phyloP scores from a whole-genome alignment of 1,140 invertebrate species.

The Bombyx mandarina region DNA sequence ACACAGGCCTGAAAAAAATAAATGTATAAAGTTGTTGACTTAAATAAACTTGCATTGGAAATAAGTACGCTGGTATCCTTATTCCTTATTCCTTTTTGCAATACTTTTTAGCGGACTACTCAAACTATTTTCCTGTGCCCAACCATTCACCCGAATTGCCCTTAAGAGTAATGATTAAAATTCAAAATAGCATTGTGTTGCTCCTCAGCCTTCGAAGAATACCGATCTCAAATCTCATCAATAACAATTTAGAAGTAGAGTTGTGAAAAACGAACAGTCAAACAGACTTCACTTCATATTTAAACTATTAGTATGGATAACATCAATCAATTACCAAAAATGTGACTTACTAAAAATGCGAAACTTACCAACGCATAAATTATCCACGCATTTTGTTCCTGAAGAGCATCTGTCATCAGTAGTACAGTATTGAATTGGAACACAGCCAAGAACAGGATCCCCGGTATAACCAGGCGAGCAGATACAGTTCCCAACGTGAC shows the following conservation, averaged over 20 bases:
- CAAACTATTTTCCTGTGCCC: background rate
- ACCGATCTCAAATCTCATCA: too few species aligned
- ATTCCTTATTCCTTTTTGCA: too few species aligned
- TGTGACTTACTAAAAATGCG: slow-evolving; percentile 1
- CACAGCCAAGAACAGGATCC: slow-evolving; percentile 87
- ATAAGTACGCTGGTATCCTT: background rate
- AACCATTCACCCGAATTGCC: too few species aligned
- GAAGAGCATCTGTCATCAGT: slow-evolving; percentile 83
- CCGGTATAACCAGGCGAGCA: slow-evolving; percentile 88
- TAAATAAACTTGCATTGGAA: background rate
- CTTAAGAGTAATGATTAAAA: too few species aligned
- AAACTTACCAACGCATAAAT: slow-evolving; percentile 81
- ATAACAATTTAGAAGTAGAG: too few species aligned
- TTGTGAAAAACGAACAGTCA: too few species aligned
- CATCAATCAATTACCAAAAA: background rate
- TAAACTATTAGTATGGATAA: background rate
- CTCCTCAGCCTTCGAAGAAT: too few species aligned
- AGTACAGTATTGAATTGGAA: slow-evolving; percentile 84
- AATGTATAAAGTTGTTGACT: slow-evolving; percentile 9
- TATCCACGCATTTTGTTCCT: slow-evolving; percentile 84
- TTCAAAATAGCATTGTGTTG: too few species aligned
- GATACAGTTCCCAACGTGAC: slow-evolving; percentile 83
- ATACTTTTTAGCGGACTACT: too few species aligned
- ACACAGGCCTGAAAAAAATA: slow-evolving; percentile 74
- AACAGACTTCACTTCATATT: too few species aligned